These are phyloP conservation scores for Muraenolepis orangiensis DNA, from an alignment of 2,797 vertebrate genomes.

Conservation along the genomic window DNA sequence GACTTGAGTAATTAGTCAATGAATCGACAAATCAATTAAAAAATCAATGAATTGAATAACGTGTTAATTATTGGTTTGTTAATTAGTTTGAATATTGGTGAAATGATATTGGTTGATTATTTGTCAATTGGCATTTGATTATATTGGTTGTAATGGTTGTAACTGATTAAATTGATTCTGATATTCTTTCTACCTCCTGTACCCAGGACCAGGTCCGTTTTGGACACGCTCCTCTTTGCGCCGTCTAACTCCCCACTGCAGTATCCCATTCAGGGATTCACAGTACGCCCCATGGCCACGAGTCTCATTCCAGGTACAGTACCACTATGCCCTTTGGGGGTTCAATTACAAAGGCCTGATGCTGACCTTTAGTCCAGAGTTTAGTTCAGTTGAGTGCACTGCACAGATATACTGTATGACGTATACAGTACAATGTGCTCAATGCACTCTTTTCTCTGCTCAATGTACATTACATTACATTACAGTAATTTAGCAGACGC, in stretches of 20 bases:
- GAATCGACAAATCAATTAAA: neutral
- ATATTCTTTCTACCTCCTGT: neutral
- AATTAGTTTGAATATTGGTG: neutral
- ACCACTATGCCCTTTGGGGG: neutral
- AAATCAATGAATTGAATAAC: neutral
- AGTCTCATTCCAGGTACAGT: constrained; percentile 51
- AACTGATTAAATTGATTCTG: neutral
- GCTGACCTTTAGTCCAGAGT: neutral
- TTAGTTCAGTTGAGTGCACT: too few relatives aligned
- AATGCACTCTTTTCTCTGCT: neutral
- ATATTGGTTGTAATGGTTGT: neutral
- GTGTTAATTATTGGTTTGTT: too few relatives aligned
- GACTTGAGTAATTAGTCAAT: neutral
- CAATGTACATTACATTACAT: too few relatives aligned
- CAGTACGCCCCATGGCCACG: constrained; percentile 35
- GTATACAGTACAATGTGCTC: neutral
- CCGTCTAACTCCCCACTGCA: constrained; percentile 53
- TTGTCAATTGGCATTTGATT: neutral
- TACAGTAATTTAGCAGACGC: too few relatives aligned
- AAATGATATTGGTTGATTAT: neutral
- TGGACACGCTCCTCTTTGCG: constrained; percentile 39
- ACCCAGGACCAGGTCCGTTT: constrained; percentile 31
- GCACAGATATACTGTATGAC: too few relatives aligned
- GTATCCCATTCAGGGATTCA: constrained; percentile 54
- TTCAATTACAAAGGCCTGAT: neutral